Conservation (phyloP, 2,888 invertebrate genomes). For the Eulithis prunata region DNA sequence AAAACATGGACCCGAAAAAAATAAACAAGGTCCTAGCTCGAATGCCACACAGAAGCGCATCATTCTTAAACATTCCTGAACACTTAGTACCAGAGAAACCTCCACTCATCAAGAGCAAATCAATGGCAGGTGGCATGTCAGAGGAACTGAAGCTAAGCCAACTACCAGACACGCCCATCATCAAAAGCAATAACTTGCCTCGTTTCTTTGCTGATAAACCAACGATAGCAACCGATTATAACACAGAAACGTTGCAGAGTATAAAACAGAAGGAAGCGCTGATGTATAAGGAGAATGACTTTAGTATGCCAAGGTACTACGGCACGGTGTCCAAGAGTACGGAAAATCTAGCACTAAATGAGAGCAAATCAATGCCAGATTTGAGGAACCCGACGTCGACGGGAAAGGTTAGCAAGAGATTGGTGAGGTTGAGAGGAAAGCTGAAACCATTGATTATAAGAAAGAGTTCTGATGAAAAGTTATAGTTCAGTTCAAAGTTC, state of each 20-base stretch:
- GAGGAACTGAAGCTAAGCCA: constrained; percentile 71
- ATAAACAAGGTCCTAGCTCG: constrained; percentile 73
- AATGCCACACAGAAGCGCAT: constrained; percentile 78
- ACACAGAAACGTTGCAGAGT: constrained; percentile 73
- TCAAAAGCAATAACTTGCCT: constrained; percentile 76
- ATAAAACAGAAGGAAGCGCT: constrained; percentile 82
- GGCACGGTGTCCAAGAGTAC: constrained; percentile 67
- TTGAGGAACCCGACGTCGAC: constrained; percentile 63
- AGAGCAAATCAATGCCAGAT: constrained; percentile 82
- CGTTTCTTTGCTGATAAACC: constrained; percentile 77
- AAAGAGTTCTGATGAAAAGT: constrained; percentile 74
- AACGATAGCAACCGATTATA: constrained; percentile 65
- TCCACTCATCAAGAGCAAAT: constrained; percentile 72
- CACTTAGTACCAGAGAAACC: constrained; percentile 73
- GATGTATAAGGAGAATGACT: constrained; percentile 80
- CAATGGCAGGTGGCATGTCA: constrained; percentile 70
- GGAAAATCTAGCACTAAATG: constrained; percentile 64
- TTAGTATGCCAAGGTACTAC: constrained; percentile 86
- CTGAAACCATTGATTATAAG: constrained; percentile 78
- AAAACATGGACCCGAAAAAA: constrained; percentile 71
- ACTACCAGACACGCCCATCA: constrained; percentile 78
- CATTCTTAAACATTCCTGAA: constrained; percentile 77
- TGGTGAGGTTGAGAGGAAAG: constrained; percentile 73
- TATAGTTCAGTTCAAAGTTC: constrained; percentile 43
- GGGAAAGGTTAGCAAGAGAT: constrained; percentile 72